phyloP scores from a whole-genome alignment of 1,140 invertebrate genomes.

The Lucilia cuprina region DNA sequence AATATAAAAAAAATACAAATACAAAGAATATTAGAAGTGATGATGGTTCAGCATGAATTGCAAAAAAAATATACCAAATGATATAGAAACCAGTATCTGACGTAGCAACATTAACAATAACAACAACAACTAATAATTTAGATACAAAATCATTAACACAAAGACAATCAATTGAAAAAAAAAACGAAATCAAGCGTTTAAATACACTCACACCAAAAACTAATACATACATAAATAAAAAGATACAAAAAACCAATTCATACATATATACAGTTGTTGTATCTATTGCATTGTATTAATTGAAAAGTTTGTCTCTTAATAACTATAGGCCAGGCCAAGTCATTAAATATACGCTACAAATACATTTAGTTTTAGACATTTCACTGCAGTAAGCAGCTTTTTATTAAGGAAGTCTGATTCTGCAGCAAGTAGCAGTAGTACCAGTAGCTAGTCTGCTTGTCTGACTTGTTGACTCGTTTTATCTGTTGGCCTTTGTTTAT shows the following conservation, averaged over 20 bases:
- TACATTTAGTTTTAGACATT: neutral
- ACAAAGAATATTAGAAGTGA: neutral
- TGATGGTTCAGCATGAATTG: slow-evolving; percentile 24
- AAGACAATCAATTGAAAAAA: neutral
- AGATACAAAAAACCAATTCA: too few species aligned
- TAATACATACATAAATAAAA: too few species aligned
- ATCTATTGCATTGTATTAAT: neutral
- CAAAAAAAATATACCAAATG: neutral
- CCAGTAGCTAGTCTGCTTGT: neutral
- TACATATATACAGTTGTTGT: too few species aligned
- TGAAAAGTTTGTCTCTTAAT: neutral
- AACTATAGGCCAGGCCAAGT: neutral
- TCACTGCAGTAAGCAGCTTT: neutral
- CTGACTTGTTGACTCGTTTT: too few species aligned
- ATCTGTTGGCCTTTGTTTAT: neutral
- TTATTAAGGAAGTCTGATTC: neutral
- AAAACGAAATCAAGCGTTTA: neutral
- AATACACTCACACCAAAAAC: neutral
- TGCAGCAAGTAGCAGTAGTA: too few species aligned
- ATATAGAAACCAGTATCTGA: slow-evolving; percentile 15
- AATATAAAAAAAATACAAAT: neutral
- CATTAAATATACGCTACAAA: neutral
- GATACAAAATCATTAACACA: neutral
- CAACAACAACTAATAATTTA: neutral
- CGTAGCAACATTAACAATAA: neutral